Evolutionary conservation across 2,797 vertebrate species (phyloP).

Genomic region (Hipposideros larvatus): DNA sequence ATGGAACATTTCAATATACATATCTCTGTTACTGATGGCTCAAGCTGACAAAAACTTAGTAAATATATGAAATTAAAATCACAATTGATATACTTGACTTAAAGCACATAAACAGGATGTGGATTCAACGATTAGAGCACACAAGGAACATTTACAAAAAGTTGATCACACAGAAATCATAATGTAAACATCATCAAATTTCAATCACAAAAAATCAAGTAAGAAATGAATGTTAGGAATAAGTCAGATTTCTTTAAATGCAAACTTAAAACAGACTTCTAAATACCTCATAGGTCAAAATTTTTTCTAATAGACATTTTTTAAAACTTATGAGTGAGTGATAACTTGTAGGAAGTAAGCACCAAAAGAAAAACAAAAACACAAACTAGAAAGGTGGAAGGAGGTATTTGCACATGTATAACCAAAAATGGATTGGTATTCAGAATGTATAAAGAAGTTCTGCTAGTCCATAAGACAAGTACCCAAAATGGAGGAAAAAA

Average conservation of each 20-base stretch:
- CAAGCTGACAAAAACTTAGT: neutral
- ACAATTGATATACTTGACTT: neutral
- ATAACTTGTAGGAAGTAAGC: neutral
- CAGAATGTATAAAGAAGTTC: neutral
- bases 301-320: neutral
- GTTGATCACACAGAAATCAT: neutral
- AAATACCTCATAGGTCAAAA: neutral
- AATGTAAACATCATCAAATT: neutral
- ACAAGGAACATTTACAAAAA: neutral
- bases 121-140: neutral
- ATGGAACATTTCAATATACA: neutral
- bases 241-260: neutral
- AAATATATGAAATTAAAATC: neutral
- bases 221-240: neutral
- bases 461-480: neutral
- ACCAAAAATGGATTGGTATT: neutral
- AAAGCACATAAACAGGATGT: neutral
- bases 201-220: neutral
- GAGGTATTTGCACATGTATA: neutral
- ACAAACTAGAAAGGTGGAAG: neutral
- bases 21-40: neutral
- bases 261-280: neutral
- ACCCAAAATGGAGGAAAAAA: neutral
- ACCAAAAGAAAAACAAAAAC: neutral
- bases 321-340: neutral